Base-by-base conservation (phyloP, 2,113 vertebrate species). In the Dolichallabes microphthalmus region DNA sequence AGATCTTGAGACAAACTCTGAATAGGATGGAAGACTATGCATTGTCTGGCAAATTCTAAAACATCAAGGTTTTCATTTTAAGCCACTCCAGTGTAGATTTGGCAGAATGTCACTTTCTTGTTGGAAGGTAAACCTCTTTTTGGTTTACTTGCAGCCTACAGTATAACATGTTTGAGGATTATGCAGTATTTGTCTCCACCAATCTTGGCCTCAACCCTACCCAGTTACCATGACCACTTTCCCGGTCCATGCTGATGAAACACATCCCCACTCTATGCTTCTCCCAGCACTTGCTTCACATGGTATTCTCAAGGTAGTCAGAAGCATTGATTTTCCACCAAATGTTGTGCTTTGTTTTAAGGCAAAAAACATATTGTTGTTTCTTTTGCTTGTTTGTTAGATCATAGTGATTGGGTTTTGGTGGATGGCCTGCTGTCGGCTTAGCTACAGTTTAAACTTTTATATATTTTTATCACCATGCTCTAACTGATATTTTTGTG, bases 1-100 rank as follows among this genome's bases (percentile, higher is more conserved):
- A 58, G 1, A 58, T 32, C 15, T 75, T 27, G 71, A 4, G 12
- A 25, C 11, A 2, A 2, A 71, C 45, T 53, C n/a, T 30, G 7
- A 57, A 11, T 76, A 76, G 50, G 52, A 57, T 55, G n/a, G n/a
- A 57, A 57, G 27, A 32, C n/a, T 77, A 15, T 5, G 14, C 13
- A 57, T 77, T 77, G 52, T 57, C 27, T 57, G 75, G 2, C 17
- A 55, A 55, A 77, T 77, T 57, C n/a, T 77, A 55, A 77, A 57
- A 30, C 45, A 27, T 75, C 39, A 53, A 25, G 50, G 74, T 75
- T 75, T 75, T 75, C 7, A 25, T 75, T 75, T 53, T 57, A 30
- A 75, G 17, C 50, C 73, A 53, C n/a, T 76, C 50, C 50, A 55
- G 25, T 55, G 25, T 55, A 27, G 6, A n/a, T 30, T 10, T 30